Evolutionary conservation across 1,140 invertebrate species (phyloP).

Genomic region (Pogonognathellus flavescens): DNA sequence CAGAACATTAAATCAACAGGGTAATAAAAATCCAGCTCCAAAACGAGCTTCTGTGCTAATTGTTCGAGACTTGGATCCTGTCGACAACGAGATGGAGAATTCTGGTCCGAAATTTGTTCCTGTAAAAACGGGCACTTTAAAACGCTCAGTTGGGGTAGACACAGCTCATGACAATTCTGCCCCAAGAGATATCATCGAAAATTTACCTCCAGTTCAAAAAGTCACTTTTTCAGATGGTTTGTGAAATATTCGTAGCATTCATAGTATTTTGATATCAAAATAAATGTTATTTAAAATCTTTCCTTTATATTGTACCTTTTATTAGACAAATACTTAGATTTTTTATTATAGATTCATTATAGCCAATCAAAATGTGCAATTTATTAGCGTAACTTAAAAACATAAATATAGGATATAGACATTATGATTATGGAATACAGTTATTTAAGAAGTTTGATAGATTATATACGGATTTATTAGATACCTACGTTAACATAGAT

Average conservation of each 20-base stretch:
- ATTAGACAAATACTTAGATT: constrained; percentile 1
- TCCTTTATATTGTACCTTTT: constrained; percentile 48
- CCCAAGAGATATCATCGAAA: not conserved
- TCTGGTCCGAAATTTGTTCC: constrained; percentile 58
- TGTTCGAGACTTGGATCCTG: constrained; percentile 63
- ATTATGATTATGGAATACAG: too few relatives aligned
- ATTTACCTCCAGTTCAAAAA: constrained; percentile 13
- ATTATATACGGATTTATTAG: too few relatives aligned
- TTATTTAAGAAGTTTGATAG: too few relatives aligned
- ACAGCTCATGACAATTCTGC: constrained; percentile 29
- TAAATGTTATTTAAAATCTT: constrained; percentile 15
- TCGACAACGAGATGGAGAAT: constrained; percentile 59
- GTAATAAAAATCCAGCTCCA: not conserved
- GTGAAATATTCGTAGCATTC: not conserved
- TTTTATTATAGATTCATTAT: constrained; percentile 10
- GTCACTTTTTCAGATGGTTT: constrained; percentile 47
- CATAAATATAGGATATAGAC: too few relatives aligned
- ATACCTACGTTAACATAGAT: too few relatives aligned
- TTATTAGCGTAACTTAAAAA: too few relatives aligned
- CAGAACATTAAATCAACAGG: constrained; percentile 5
- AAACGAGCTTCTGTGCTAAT: constrained; percentile 61
- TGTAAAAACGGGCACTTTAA: constrained; percentile 64
- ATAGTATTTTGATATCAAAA: constrained; percentile 32
- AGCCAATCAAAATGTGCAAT: not conserved
- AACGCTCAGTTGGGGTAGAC: constrained; percentile 64